Percentiles rank a stretch among this genome's conserved stretches.
Evolutionary conservation across 2,888 invertebrate genomes (phyloP).

Genomic region (Lithosia quadra): DNA sequence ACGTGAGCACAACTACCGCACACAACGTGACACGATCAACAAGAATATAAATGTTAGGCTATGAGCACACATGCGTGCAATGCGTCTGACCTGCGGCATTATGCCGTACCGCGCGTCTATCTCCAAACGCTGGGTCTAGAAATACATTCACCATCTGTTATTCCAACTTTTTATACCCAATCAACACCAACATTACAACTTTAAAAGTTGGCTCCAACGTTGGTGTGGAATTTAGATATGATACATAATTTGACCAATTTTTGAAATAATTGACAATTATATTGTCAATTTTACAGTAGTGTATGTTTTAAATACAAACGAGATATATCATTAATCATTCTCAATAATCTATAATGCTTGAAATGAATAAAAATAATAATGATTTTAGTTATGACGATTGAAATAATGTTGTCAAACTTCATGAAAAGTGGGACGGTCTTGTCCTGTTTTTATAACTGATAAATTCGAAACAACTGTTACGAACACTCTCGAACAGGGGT

Average conservation of each 20-base stretch:
- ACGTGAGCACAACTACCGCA: slow-evolving; percentile 1
- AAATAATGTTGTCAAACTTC: too few species aligned
- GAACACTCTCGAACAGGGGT: too few species aligned
- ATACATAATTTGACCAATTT: too few species aligned
- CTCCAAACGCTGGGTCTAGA: slow-evolving; percentile 96
- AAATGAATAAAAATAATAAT: too few species aligned
- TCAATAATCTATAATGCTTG: background rate
- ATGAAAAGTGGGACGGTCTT: too few species aligned
- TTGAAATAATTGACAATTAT: too few species aligned
- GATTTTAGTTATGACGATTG: too few species aligned
- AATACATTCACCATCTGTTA: slow-evolving; percentile 65
- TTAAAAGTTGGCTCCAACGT: slow-evolving; percentile 14
- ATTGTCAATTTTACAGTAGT: too few species aligned
- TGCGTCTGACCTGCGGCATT: slow-evolving; percentile 92
- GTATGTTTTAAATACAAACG: too few species aligned
- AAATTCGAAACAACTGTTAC: too few species aligned
- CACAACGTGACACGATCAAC: slow-evolving; percentile 11
- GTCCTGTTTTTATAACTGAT: too few species aligned
- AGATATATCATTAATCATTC: background rate
- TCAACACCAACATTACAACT: slow-evolving; percentile 2
- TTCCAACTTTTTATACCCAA: slow-evolving; percentile 13
- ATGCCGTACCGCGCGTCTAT: slow-evolving; percentile 96
- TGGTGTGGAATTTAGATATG: slow-evolving; percentile 8
- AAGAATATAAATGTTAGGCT: slow-evolving; percentile 58
- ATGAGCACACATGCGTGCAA: slow-evolving; percentile 81